Evolutionary conservation across 2,797 vertebrate genomes (phyloP).

Genomic region (Rhynchonycteris naso): DNA sequence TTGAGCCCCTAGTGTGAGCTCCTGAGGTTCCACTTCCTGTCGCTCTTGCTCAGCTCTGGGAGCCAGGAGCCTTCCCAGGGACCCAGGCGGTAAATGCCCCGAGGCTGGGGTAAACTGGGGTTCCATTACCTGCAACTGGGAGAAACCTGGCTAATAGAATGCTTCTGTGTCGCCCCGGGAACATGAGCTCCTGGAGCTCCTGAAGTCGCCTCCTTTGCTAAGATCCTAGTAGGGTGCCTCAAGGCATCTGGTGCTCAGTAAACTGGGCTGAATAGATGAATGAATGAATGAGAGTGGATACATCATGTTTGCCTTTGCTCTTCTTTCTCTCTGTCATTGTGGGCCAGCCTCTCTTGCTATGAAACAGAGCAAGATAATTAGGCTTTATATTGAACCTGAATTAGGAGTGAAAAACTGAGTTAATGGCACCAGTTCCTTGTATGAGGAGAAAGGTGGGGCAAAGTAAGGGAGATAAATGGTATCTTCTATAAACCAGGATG

Average conservation of each 20-base stretch:
- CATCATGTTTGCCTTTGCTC: neutral
- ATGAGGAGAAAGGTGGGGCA: neutral
- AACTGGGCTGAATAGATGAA: neutral
- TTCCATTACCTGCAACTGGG: neutral
- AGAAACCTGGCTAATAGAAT: neutral
- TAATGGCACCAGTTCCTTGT: neutral
- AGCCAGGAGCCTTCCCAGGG: neutral
- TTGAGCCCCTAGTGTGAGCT: neutral
- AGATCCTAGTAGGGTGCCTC: neutral
- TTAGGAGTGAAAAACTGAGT: neutral
- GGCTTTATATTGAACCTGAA: neutral
- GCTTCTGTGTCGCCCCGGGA: neutral
- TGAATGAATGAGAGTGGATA: neutral
- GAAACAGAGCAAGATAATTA: neutral
- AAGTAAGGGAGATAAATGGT: neutral
- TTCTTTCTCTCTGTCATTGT: neutral
- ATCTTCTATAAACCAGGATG: neutral
- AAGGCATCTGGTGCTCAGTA: neutral
- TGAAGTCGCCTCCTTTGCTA: neutral
- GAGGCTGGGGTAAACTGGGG: neutral
- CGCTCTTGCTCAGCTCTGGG: neutral
- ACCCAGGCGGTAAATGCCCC: neutral
- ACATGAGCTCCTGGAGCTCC: neutral
- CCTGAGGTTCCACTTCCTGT: neutral
- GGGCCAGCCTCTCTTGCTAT: neutral